Evolutionary conservation across 2,113 vertebrate genomes (phyloP).

Genomic region (Gila orcuttii): DNA sequence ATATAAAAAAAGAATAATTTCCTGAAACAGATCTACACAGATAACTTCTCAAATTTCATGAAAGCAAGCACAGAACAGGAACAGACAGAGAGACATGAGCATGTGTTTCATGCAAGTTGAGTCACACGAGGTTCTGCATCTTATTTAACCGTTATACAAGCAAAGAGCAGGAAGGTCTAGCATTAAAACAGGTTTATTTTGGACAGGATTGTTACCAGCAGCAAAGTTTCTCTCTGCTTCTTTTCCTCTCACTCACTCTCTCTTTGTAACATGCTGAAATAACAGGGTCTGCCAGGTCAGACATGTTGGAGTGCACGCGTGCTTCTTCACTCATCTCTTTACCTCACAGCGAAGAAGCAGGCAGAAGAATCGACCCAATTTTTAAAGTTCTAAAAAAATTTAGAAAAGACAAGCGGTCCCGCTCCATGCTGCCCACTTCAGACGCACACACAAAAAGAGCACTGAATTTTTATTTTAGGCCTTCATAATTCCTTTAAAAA

Average conservation of each 20-base stretch:
- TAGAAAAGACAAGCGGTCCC: constrained; percentile 27
- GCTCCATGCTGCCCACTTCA: not conserved
- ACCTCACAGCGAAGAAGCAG: constrained; percentile 33
- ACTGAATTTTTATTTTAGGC: not conserved
- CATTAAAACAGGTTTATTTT: constrained; percentile 6
- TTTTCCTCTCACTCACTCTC: not conserved
- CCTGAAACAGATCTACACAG: not conserved
- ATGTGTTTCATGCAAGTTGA: not conserved
- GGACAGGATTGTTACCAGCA: not conserved
- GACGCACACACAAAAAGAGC: constrained; percentile 5
- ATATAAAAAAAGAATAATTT: not conserved
- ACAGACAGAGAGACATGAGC: not conserved
- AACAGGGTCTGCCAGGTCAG: constrained; percentile 17
- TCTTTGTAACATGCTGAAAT: not conserved
- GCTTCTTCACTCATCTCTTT: constrained; percentile 14
- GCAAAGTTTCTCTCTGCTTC: not conserved
- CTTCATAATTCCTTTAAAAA: constrained; percentile 5
- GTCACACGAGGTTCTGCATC: not conserved
- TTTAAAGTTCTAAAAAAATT: constrained; percentile 33
- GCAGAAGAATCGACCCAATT: constrained; percentile 41
- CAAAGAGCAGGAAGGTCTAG: not conserved
- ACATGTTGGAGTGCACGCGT: constrained; percentile 3
- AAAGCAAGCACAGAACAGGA: not conserved
- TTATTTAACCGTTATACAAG: constrained; percentile 22
- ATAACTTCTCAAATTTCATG: not conserved